Conservation (phyloP, 2,888 invertebrate genomes). For the Drosophila parthenogenetica region DNA sequence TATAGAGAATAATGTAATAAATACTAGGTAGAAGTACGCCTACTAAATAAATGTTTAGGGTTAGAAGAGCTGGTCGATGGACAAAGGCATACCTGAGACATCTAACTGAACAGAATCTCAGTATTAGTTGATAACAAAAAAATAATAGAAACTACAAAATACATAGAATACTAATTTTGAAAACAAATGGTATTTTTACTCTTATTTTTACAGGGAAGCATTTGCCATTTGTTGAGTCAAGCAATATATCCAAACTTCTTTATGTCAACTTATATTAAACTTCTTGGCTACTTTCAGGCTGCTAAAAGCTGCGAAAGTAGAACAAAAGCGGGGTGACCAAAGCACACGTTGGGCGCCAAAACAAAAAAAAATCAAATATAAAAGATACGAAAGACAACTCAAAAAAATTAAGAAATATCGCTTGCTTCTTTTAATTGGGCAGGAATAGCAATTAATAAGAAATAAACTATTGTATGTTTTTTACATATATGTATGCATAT, state of each 20-base stretch:
- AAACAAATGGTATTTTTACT: constrained; percentile 13
- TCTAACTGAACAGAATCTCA: constrained; percentile 74
- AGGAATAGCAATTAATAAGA: constrained; percentile 6
- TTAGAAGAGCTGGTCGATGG: constrained; percentile 39
- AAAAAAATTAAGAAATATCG: neutral
- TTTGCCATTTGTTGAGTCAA: constrained; percentile 62
- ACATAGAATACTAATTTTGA: constrained; percentile 22
- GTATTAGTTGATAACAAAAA: constrained; percentile 67
- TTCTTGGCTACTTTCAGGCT: neutral
- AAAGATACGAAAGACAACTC: neutral
- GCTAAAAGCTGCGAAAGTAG: neutral
- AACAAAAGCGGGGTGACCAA: neutral
- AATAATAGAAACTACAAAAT: constrained; percentile 26
- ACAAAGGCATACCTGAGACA: constrained; percentile 56
- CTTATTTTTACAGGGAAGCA: constrained; percentile 33
- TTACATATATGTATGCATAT: constrained; percentile 28
- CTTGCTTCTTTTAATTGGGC: neutral
- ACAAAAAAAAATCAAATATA: constrained; percentile 10
- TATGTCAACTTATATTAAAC: neutral
- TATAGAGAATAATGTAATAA: constrained; percentile 14
- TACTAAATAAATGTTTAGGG: constrained; percentile 8
- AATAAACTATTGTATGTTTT: constrained; percentile 35
- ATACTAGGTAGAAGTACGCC: constrained; percentile 5
- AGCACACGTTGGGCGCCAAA: constrained; percentile 25
- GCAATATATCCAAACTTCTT: constrained; percentile 25